Percentiles rank a stretch among this genome's conserved stretches.
phyloP scores from a whole-genome alignment of 2,888 invertebrate genomes.

The Monochamus alternatus region DNA sequence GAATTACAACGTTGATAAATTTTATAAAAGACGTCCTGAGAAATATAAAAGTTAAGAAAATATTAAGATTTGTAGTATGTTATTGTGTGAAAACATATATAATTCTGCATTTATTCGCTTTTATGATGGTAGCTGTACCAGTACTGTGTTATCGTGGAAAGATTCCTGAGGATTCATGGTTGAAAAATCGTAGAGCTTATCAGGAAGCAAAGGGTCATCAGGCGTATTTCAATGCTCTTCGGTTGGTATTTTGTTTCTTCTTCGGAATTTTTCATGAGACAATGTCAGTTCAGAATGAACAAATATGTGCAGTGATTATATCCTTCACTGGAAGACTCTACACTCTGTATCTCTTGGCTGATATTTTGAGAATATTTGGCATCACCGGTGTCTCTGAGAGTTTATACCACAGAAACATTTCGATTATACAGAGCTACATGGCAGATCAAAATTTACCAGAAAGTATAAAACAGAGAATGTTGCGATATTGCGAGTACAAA shows the following conservation, averaged over 20 bases:
- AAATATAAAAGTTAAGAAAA: too few species aligned
- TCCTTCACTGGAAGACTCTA: constrained; percentile 58
- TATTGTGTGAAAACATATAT: too few species aligned
- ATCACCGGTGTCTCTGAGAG: constrained; percentile 64
- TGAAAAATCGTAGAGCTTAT: too few species aligned
- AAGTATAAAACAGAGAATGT: constrained; percentile 69
- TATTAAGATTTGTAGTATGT: too few species aligned
- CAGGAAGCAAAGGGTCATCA: too few species aligned
- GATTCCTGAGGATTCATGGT: too few species aligned
- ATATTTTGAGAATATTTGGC: constrained; percentile 59
- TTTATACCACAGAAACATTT: constrained; percentile 71
- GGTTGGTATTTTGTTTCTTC: constrained; percentile 58
- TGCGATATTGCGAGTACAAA: constrained; percentile 72
- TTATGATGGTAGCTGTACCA: too few species aligned
- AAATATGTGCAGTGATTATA: constrained; percentile 53
- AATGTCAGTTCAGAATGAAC: constrained; percentile 48
- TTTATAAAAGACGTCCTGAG: too few species aligned
- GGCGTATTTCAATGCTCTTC: not conserved
- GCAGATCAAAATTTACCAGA: constrained; percentile 72
- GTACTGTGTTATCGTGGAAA: too few species aligned
- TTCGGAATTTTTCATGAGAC: constrained; percentile 56
- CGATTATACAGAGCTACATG: constrained; percentile 73
- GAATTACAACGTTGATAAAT: too few species aligned
- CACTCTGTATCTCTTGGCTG: constrained; percentile 57
- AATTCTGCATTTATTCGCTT: too few species aligned